Evolutionary conservation across 2,888 invertebrate genomes (phyloP).

Genomic region (Napeogenes inachia): DNA sequence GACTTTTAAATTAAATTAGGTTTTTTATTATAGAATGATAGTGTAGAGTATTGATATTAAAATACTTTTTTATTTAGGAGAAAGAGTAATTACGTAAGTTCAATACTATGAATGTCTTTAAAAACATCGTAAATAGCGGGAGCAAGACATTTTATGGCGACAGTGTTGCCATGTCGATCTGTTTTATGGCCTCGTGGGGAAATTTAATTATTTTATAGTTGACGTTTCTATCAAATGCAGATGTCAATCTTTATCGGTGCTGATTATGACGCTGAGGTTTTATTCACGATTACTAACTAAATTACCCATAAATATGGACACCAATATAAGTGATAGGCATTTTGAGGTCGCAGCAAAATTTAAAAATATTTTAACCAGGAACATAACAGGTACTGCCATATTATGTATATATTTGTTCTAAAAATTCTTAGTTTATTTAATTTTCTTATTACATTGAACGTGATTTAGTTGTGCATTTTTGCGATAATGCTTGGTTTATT

Average conservation of each 20-base stretch:
- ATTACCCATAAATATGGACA: conserved; percentile 20
- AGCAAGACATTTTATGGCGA: conserved; percentile 22
- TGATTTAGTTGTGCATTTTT: too few species aligned
- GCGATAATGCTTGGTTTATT: too few species aligned
- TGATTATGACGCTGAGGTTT: conserved; percentile 14
- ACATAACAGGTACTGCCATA: background rate
- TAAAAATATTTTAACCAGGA: background rate
- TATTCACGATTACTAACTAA: conserved; percentile 15
- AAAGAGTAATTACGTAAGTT: background rate
- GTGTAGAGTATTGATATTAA: too few species aligned
- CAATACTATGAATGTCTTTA: background rate
- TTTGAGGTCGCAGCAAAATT: conserved; percentile 10
- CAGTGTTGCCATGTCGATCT: conserved; percentile 19
- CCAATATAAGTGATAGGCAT: conserved; percentile 9
- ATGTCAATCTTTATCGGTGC: conserved; percentile 22
- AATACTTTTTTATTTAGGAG: background rate
- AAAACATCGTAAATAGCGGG: background rate
- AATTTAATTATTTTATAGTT: conserved; percentile 4
- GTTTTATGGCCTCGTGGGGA: conserved; percentile 16
- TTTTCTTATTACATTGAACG: too few species aligned
- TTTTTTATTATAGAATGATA: too few species aligned
- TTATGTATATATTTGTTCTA: background rate
- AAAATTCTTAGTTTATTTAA: too few species aligned
- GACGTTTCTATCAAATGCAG: conserved; percentile 16
- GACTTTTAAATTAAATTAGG: too few species aligned